These are phyloP conservation scores for Phorcus lineatus DNA, from an alignment of 2,888 invertebrate genomes.

Conservation along the genomic window DNA sequence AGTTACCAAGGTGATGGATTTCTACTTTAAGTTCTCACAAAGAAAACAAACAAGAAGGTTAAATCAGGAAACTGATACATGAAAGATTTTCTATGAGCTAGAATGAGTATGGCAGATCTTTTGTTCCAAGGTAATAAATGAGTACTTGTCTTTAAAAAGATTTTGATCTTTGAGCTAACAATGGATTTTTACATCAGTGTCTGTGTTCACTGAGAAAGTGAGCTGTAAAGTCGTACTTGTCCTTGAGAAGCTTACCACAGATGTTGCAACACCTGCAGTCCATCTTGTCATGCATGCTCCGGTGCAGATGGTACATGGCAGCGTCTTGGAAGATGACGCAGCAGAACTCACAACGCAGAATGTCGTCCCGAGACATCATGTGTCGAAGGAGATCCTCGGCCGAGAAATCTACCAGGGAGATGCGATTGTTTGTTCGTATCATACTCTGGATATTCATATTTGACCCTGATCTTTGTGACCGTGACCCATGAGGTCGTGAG, in stretches of 20 bases:
- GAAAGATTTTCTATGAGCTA: no score
- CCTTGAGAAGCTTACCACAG: conserved; percentile 53
- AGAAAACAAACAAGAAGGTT: no score
- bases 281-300: conserved; percentile 63
- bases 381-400: conserved; percentile 54
- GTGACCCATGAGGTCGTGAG: background rate
- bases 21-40: no score
- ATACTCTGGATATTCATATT: conserved; percentile 23
- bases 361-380: conserved; percentile 57
- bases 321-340: conserved; percentile 58
- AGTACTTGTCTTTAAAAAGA: no score
- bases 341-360: conserved; percentile 57
- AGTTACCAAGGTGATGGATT: no score
- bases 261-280: conserved; percentile 58
- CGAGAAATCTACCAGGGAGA: conserved; percentile 55
- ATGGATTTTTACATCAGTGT: background rate
- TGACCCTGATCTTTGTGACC: conserved; percentile 4
- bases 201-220: conserved; percentile 59
- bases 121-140: no score
- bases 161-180: no score
- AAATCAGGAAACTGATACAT: no score
- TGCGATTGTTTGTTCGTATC: conserved; percentile 49
- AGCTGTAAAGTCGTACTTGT: conserved; percentile 59
- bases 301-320: conserved; percentile 60
- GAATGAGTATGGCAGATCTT: no score